Evolutionary conservation across 2,797 vertebrate genomes (phyloP), one percentile per base, ranked within the genome.

Genomic region (Scolopax rusticola): DNA sequence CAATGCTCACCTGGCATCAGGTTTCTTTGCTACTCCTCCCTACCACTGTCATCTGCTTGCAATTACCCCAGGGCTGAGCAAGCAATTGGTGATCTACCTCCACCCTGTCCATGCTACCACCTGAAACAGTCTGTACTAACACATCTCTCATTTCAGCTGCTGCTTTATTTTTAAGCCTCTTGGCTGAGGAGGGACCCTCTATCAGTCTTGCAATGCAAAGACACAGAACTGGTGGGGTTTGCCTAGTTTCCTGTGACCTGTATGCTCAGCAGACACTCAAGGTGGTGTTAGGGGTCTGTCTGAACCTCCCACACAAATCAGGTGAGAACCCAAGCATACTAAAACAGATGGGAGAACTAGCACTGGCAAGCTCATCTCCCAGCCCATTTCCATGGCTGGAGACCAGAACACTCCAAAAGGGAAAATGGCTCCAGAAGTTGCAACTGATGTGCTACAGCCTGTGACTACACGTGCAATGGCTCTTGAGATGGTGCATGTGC

Each of bases 401-500:
- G 68, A 57, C 36, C 48, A 40, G 47, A 70, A 65, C 51, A 36
- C 15, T 47, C 63, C 57, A n/a, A 54, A 36, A 41, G 12, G 16
- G 30, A 43, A 69, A 38, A 32, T 2, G 23, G 51, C 59, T 41
- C 73, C 57, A 51, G 33, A 74, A 51, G 57, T 14, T 61, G 63
- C 33, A 53, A 20, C 27, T 38, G 57, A 40, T 23, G 56, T 6
- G 50, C 38, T 24, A 30, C 20, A 32, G 80, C 50, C 57, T 30
- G 50, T 40, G 70, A 47, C 32, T 36, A 9, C 1, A 2, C 8
- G 6, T 5, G 24, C 36, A 23, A 7, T 25, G 17, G 16, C 27
- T n/a, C 27, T 53, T 54, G 18, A 28, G 51, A n/a, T 7, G 14
- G 32, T 15, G 28, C 1, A 1, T 4, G 9, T 1, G 0, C 15